Evolutionary conservation across 2,888 invertebrate genomes (phyloP), one percentile per base, ranked within the genome.

Genomic region (Stenodera caucasica): DNA sequence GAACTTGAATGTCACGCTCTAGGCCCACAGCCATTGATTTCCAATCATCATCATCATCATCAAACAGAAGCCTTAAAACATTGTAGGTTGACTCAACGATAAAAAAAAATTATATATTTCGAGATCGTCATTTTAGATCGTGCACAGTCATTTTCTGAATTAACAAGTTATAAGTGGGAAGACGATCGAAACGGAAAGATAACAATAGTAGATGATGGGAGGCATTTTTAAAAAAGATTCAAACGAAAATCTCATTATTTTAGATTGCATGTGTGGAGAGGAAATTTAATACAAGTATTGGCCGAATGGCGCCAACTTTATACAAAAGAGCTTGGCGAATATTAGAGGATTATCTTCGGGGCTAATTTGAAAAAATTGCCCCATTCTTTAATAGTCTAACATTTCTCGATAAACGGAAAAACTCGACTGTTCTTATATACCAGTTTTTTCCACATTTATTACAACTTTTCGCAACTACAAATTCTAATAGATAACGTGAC

Each of bases 1-100:
- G 58, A 61, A 53, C 55, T 57, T 55, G 60, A 57, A 11, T 66
- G 64, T 67, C 67, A 67, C 62, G 67, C 67, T 64, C 62, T 63
- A 56, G 40, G 53, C 65, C 62, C 60, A 57, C 63, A 54, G 57
- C 64, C 66, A 67, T 67, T 64, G 60, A 63, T 66, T 65, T 63
- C 64, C 67, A 64, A 64, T 64, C 55, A 55, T 40, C 40, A 40
- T 40, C 26, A 26, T 26, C 26, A 26, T 26, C 26, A 26, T 50
- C 60, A 63, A 61, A 66, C 66, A 64, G 66, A 66, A 66, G 66
- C 66, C 57, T 61, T 11, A 37, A 37, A 15, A 21, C 9, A 32
- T 32, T 32, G 2, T 32, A 32, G 40, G 18, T 40, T 4, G 21
- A 40, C 18, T 26, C 5, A 30, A 49, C 40, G 58, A 58, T 49